Evolutionary conservation across 1,140 invertebrate genomes (phyloP), one percentile per base, ranked within the genome.

Genomic region (Cryptotermes secundus): DNA sequence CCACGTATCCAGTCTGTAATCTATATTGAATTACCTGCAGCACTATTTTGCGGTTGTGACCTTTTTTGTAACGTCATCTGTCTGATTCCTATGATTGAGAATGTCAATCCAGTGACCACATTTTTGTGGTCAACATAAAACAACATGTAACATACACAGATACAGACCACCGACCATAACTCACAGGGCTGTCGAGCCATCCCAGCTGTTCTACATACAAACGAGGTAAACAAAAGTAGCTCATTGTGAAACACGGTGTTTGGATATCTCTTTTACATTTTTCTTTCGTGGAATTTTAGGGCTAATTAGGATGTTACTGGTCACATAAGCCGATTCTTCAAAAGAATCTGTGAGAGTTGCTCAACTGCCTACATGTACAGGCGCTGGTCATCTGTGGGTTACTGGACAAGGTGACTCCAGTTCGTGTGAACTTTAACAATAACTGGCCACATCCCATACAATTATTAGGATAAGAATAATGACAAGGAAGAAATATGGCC

Each of bases 121-220:
- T 72, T 72, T 72, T n/a, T 72, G 59, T 72, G 59, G 59, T 72
- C 59, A n/a, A 31, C n/a, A 72, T n/a, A 72, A 2, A 72, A 72
- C 26, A 72, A 72, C 26, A 72, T 31, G n/a, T 10, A 72, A 31
- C 59, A 72, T 22, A 59, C 59, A 72, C 26, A n/a, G 59, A 31
- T n/a, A 31, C 59, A 72, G 31, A 72, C 53, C 59, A n/a, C 59
- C 3, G 59, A 3, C 59, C 59, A 31, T n/a, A 72, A 72, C 59
- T 3, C 59, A 31, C 59, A 72, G n/a, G 59, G 9, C 16, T 59
- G 19, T 59, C 53, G 6, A 10, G 53, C 53, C 12, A 38, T 16
- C 53, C 7, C n/a, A n/a, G n/a, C n/a, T n/a, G n/a, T n/a, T 59
- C 16, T 10, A 22, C 53, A 22, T 59, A 59, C 53, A 59, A 7